These are phyloP conservation scores for Sebastes kiyomatsui DNA, from an alignment of 2,797 vertebrate species.

Conservation along the genomic window DNA sequence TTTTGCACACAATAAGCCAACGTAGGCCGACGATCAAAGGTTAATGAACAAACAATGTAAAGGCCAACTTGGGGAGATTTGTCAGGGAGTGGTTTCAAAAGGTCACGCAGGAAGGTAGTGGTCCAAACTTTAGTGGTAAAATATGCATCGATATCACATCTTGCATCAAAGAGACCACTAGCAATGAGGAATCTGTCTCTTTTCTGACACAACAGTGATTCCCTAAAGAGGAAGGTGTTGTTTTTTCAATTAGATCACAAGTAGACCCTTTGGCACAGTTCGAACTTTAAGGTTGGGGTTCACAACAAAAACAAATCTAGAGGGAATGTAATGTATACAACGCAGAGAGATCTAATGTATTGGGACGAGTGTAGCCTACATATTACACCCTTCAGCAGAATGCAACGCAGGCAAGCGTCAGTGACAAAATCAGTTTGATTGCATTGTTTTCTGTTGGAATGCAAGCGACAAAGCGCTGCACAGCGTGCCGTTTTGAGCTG, in stretches of 20 bases:
- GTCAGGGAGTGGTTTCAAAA: conserved; percentile 3
- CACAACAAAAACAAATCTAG: too few species aligned
- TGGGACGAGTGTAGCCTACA: too few species aligned
- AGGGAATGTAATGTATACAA: too few species aligned
- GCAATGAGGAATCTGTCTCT: neutral
- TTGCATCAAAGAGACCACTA: neutral
- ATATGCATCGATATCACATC: neutral
- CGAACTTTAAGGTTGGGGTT: too few species aligned
- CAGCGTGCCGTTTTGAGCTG: too few species aligned
- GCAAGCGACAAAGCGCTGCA: too few species aligned
- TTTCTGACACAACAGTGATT: neutral
- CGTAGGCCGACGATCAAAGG: conserved; percentile 23
- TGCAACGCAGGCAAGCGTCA: too few species aligned
- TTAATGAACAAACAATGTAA: conserved; percentile 59
- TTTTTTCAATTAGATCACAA: neutral
- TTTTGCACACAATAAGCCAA: conserved; percentile 36
- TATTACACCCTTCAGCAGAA: too few species aligned
- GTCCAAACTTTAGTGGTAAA: neutral
- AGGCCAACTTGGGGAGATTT: conserved; percentile 38
- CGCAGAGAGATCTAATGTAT: too few species aligned
- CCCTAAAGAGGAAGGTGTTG: neutral
- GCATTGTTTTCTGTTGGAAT: too few species aligned
- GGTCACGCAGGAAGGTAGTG: neutral
- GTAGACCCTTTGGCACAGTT: neutral
- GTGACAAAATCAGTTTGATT: too few species aligned